A percentile compares a stretch with the other conserved stretches of the same genome.
phyloP scores from a whole-genome alignment of 2,888 invertebrate genomes.

The Flabesymbios commensalis region DNA sequence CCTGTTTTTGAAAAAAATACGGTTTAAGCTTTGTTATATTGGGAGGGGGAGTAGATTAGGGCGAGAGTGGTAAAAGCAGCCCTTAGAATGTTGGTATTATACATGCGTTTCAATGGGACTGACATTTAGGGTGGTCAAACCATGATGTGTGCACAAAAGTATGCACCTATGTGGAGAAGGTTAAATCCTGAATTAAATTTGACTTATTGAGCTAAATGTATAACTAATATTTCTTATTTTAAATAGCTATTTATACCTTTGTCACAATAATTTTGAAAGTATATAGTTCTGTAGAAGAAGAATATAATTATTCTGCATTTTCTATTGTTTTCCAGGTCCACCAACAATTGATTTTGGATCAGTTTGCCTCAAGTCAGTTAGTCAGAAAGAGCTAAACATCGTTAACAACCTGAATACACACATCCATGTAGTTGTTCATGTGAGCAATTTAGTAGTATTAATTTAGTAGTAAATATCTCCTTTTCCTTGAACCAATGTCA shows the following conservation, averaged over 20 bases:
- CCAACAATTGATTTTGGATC: conserved; percentile 57
- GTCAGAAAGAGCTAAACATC: conserved; percentile 53
- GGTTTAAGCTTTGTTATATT: no score
- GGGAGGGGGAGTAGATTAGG: no score
- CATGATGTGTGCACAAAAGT: no score
- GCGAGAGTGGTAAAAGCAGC: no score
- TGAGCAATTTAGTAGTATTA: conserved; percentile 29
- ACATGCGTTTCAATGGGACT: no score
- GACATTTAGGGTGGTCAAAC: no score
- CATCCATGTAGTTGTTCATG: conserved; percentile 58
- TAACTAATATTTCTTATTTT: neutral
- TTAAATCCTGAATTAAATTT: no score
- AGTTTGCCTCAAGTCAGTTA: conserved; percentile 57
- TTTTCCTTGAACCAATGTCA: no score
- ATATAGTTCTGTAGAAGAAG: neutral
- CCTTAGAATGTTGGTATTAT: no score
- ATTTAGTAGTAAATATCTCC: neutral
- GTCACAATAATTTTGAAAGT: neutral
- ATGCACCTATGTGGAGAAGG: no score
- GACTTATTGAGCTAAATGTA: no score
- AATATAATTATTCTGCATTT: neutral
- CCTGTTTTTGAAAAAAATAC: no score
- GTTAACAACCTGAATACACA: conserved; percentile 58
- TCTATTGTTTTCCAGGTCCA: conserved; percentile 45
- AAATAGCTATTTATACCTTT: neutral